Evolutionary conservation across 2,113 vertebrate species (phyloP), one percentile per base, ranked within the genome.

Genomic region (Takifugu bimaculatus): DNA sequence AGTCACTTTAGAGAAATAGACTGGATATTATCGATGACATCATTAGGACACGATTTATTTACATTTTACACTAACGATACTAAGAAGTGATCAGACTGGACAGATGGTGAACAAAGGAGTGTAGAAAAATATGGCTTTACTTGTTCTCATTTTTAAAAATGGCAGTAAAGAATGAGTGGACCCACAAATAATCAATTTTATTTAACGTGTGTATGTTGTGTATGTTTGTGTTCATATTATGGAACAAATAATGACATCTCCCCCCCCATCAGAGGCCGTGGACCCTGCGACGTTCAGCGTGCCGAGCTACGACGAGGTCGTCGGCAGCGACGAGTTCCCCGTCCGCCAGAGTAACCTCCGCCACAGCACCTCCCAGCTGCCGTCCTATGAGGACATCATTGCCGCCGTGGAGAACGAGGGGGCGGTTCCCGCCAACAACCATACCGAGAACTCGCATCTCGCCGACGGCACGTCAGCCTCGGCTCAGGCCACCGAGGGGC

Each of bases 251-350:
- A 39, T 39, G 35, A 2, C 2, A 9, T 2, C 5, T n/a, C 12
- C n/a, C 45, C 15, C 28, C 10, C 63, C 57, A 60, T 14, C 68
- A 88, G 86, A 44, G 50, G 50, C 53, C 25, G 60, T 49, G 4
- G 72, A 81, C 28, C 72, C 63, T 4, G 6, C 13, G 1, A 13
- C 48, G 0, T 89, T 74, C 68, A 80, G 55, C 0, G 96, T 98
- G 54, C 97, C 97, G 62, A 97, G 92, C 76, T 99, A 99, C 0
- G 94, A 97, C 13, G 96, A 99, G 62, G 97, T 94, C 0, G 92
- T 99, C 71, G 92, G 89, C 64, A 81, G 87, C 0, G 82, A 81
- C 26, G 87, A 88, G 68, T 89, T 90, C 67, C 88, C 89, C 0
- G 44, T 84, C 1, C 6, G 93, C 84, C 70, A 90, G 54, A 86